A percentile compares a stretch with the other conserved stretches of the same genome.
These are phyloP conservation scores for Lophius americanus DNA, from an alignment of 2,797 vertebrate species.

Conservation along the genomic window DNA sequence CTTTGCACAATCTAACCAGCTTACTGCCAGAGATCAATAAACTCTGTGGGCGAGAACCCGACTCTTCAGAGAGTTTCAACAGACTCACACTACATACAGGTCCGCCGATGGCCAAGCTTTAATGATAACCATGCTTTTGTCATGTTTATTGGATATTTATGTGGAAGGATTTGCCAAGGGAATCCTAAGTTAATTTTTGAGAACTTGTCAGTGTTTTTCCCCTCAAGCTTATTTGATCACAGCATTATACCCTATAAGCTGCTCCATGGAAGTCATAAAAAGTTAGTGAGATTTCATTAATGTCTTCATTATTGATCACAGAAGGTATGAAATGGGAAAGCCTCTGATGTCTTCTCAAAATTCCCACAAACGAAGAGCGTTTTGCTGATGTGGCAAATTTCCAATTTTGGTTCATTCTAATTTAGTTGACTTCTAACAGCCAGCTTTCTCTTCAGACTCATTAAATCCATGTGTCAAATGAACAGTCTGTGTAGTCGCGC, in stretches of 20 bases:
- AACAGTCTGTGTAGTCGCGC: constrained; percentile 41
- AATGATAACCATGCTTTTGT: constrained; percentile 65
- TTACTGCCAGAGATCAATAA: constrained; percentile 54
- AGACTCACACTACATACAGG: constrained; percentile 31
- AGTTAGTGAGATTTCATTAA: constrained; percentile 49
- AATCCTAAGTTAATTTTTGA: constrained; percentile 56
- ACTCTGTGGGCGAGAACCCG: constrained; percentile 43
- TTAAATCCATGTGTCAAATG: constrained; percentile 88
- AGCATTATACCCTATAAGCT: constrained; percentile 36
- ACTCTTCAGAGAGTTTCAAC: constrained; percentile 31
- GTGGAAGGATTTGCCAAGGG: constrained; percentile 44
- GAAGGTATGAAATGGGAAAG: constrained; percentile 60
- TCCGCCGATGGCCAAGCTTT: constrained; percentile 52
- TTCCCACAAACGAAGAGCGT: constrained; percentile 75
- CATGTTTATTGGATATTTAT: constrained; percentile 56
- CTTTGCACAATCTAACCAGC: constrained; percentile 27
- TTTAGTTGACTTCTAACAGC: constrained; percentile 85
- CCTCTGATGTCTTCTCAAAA: constrained; percentile 78
- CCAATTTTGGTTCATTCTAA: constrained; percentile 83
- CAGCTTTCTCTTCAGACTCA: constrained; percentile 85
- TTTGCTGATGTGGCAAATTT: constrained; percentile 82
- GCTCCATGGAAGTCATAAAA: constrained; percentile 58
- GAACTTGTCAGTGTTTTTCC: constrained; percentile 27
- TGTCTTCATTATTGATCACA: constrained; percentile 55
- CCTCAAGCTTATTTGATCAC: constrained; percentile 48